Percentiles rank a stretch among this genome's conserved stretches.
These are phyloP conservation scores for Hucho hucho DNA, from an alignment of 2,113 vertebrate genomes.

Conservation along the genomic window DNA sequence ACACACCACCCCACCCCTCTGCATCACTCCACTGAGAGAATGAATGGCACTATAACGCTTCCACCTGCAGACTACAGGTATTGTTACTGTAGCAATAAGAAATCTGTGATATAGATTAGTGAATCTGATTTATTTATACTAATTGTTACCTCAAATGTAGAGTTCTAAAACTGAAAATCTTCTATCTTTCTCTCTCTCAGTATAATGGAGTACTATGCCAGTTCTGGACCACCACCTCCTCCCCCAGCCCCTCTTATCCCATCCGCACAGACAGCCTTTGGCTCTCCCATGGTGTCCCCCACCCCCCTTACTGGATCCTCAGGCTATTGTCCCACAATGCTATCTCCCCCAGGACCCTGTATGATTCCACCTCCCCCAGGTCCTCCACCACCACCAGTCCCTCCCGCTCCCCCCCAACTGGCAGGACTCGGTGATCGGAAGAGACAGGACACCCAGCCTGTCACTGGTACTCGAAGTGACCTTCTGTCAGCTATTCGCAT, in stretches of 20 bases:
- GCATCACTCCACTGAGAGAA: constrained; percentile 71
- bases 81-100: not conserved
- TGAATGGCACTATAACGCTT: constrained; percentile 65
- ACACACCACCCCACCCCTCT: constrained; percentile 80
- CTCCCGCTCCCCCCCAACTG: constrained; percentile 62
- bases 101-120: not conserved
- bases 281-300: constrained; percentile 77
- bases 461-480: constrained; percentile 73
- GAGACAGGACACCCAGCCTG: constrained; percentile 56
- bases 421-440: constrained; percentile 19
- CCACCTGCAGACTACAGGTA: constrained; percentile 84
- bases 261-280: constrained; percentile 91
- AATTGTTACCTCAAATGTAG: not conserved
- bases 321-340: constrained; percentile 70
- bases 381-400: constrained; percentile 64
- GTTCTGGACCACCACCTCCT: constrained; percentile 74
- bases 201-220: constrained; percentile 78
- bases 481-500: constrained; percentile 91
- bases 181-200: constrained; percentile 50
- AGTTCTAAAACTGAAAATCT: not conserved
- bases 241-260: constrained; percentile 81
- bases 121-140: not conserved
- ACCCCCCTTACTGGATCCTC: constrained; percentile 71
- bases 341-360: constrained; percentile 71
- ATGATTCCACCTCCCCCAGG: constrained; percentile 80